phyloP scores from a whole-genome alignment of 2,113 vertebrate species.

The Dascyllus trimaculatus region DNA sequence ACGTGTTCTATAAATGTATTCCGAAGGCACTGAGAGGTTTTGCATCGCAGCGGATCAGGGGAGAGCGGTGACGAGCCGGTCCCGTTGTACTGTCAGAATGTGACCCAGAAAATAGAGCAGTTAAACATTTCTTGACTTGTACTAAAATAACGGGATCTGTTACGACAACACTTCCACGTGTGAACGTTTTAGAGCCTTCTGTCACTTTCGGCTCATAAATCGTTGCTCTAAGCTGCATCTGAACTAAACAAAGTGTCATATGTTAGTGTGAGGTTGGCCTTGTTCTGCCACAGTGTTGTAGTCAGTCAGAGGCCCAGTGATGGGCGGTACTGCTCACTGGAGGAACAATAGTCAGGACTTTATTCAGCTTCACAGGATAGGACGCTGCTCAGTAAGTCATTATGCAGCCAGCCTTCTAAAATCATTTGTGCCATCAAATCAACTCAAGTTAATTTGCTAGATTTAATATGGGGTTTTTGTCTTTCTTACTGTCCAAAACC shows the following conservation, averaged over 20 bases:
- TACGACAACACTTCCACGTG: rapidly evolving
- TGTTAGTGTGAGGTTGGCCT: constrained; percentile 6
- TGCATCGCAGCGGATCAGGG: not conserved
- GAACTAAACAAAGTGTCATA: not conserved
- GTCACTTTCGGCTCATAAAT: not conserved
- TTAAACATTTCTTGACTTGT: not conserved
- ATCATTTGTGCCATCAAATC: not conserved
- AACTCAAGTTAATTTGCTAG: too few relatives aligned
- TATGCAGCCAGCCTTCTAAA: too few relatives aligned
- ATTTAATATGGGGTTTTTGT: not conserved
- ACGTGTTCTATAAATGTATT: not conserved
- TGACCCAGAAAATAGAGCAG: constrained; percentile 12
- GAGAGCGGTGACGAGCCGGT: not conserved
- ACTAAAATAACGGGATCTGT: not conserved
- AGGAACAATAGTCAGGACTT: not conserved
- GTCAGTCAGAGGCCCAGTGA: constrained; percentile 17
- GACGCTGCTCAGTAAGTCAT: too few relatives aligned
- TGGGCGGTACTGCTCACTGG: constrained; percentile 15
- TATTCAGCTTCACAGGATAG: not conserved
- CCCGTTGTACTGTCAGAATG: constrained; percentile 18
- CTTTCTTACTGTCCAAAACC: not conserved
- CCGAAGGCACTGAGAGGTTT: not conserved
- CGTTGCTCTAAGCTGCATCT: not conserved
- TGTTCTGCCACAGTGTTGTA: constrained; percentile 4
- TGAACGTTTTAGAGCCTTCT: rapidly evolving